phyloP scores from a whole-genome alignment of 2,797 vertebrate genomes.

The Sebastes flavidus region DNA sequence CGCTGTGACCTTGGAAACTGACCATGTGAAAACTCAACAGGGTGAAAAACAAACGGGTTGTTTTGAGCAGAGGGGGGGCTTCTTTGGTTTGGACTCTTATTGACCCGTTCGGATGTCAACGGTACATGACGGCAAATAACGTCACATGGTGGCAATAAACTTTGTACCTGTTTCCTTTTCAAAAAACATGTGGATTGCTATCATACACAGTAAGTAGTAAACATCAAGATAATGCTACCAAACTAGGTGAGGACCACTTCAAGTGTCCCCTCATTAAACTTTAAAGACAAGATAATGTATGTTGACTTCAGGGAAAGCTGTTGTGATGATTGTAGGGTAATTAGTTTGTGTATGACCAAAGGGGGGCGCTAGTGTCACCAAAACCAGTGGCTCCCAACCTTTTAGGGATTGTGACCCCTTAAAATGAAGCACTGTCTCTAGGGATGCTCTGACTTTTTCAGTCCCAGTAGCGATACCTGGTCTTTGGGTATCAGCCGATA shows the following conservation, averaged over 20 bases:
- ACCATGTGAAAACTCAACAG: neutral
- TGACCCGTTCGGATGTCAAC: neutral
- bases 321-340: neutral
- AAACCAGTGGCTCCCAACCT: neutral
- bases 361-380: neutral
- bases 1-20: conserved; percentile 44
- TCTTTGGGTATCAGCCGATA: neutral
- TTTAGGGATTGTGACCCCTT: neutral
- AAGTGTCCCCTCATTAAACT: neutral
- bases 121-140: neutral
- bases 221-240: neutral
- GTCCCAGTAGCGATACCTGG: too few species aligned
- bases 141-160: neutral
- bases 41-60: neutral
- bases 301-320: neutral
- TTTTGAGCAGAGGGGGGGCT: neutral
- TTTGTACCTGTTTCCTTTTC: neutral
- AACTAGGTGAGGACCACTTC: neutral
- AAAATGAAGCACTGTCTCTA: neutral
- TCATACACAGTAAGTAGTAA: neutral
- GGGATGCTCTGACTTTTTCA: neutral
- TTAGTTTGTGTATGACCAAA: neutral
- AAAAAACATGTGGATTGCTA: neutral
- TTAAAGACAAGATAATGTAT: neutral
- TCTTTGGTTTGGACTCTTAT: neutral